A percentile compares a stretch with the other conserved stretches of the same genome.
Conservation (phyloP, 2,113 vertebrate genomes). For the Tetrax tetrax region DNA sequence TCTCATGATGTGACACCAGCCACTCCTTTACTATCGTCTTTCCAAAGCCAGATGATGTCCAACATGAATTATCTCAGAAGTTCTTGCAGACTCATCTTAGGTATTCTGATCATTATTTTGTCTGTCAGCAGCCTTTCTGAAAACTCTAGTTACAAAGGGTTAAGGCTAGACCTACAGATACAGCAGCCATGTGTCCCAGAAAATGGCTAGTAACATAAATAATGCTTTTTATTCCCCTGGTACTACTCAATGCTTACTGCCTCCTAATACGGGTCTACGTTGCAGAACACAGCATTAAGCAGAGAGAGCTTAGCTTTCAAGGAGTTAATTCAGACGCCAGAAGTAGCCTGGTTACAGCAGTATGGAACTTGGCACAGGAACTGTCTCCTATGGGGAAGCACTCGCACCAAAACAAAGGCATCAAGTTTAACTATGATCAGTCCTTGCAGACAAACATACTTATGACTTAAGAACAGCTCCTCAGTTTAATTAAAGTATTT, state of each 20-base stretch:
- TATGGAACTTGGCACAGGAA: not conserved
- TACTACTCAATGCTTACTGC: not conserved
- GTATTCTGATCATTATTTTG: not conserved
- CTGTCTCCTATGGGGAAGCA: not conserved
- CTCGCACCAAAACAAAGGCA: not conserved
- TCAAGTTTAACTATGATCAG: not conserved
- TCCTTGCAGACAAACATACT: not conserved
- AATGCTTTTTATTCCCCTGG: not conserved
- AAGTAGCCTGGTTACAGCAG: not conserved
- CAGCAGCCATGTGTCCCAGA: not conserved
- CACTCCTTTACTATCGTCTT: not conserved
- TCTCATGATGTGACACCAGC: accelerated
- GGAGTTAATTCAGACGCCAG: not conserved
- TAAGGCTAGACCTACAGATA: not conserved
- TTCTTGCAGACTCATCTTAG: not conserved
- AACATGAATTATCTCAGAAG: not conserved
- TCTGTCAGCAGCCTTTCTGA: not conserved
- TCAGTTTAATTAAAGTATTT: not conserved
- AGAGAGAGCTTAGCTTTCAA: not conserved
- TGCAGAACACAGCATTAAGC: not conserved
- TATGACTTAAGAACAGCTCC: not conserved
- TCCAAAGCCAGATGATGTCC: not conserved
- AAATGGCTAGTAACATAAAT: not conserved
- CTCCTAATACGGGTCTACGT: not conserved
- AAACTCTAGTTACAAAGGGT: not conserved